Base-by-base conservation (phyloP, 2,888 invertebrate genomes). In the Peribatodes rhomboidaria region DNA sequence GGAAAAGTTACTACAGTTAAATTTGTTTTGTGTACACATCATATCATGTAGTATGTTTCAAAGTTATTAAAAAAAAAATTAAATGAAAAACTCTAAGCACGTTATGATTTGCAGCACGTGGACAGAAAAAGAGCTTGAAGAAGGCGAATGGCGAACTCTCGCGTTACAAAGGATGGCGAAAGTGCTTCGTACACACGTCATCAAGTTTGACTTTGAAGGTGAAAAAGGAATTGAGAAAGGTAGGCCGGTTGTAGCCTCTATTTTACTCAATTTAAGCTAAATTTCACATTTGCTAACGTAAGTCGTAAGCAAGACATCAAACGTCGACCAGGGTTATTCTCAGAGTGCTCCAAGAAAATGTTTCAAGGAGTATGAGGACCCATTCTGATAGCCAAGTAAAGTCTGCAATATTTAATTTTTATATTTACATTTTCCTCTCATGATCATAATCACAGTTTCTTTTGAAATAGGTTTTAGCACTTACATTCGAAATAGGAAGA, bases 111-210 rank as follows among this genome's bases (percentile, higher is more conserved):
- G 18, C 72, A 92, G 92, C 63, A 71, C 85, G 1, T 92, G 93
- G 93, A 86, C 86, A 0, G 89, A 91, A 58, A 88, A 87, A 33
- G 90, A 90, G 61, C 76, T 88, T 10, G 91, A 92, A 11, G 88
- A 91, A 70, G 86, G 84, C 0, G 94, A 94, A 70, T 96, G 95
- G 96, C 90, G 94, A 1, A 89, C 93, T n/a, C 87, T 94, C n/a
- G 91, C 96, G n/a, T 78, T 94, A 16, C 89, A 92, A 65, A 93
- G 94, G 72, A 85, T 96, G 84, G 90, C 90, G 0, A 93, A 93
- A 75, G 89, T 95, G 13, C 88, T 96, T 8, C 90, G 92, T 46
- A 96, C 96, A 1, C 96, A 96, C 78, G 95, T 95, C 10, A 85
- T 96, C 62, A 96, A 95, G 84, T 94, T 96, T 65, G 95, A 95